Base-by-base conservation (phyloP, 2,797 vertebrate genomes). In the Neosilurus hyrtlii region DNA sequence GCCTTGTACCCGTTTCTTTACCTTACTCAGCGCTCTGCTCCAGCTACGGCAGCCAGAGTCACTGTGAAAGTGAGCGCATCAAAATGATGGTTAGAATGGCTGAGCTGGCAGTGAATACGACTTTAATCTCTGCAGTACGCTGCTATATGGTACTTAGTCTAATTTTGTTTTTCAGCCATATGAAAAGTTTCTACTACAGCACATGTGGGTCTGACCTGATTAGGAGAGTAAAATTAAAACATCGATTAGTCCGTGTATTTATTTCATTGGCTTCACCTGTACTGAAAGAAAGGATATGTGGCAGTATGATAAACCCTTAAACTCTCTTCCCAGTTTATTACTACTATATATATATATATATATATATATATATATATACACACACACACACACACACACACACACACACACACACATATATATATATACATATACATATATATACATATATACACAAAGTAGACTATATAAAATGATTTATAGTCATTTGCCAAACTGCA, bases 1-100 rank as follows among this genome's bases (percentile, higher is more conserved):
- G 66, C 49, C 6, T 26, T 49, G 65, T 68, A 35, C 56, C 35
- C 4, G 52, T 57, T 72, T 51, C 66, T 63, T 66, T 79, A 26
- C 80, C 59, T 85, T 78, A 78, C 62, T 85, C 80, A 82, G 84
- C 59, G 61, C 43, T 79, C 76, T 78, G 63, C 57, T 73, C 16
- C 63, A 63, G 30, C 68, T 52, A 22, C 30, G 54, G 80, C 80
- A 79, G 24, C 14, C 14, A 76, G 73, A 72, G 80, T 71, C 72
- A 84, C 73, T 82, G 26, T 52, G 4, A 63, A 56, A 54, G 52
- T 4, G 10, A 74, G 16, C 4, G 9, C 54, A 76, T 20, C 18
- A 62, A 76, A 68, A 24, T 57, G 12, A 74, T 59, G 20, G 54
- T 56, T 54, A 3, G 59, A 49, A 71, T 81, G 70, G 43, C 83